Percentiles rank a stretch among this genome's conserved stretches.
Conservation (phyloP, 2,888 invertebrate genomes). For the Lathronympha strigana region DNA sequence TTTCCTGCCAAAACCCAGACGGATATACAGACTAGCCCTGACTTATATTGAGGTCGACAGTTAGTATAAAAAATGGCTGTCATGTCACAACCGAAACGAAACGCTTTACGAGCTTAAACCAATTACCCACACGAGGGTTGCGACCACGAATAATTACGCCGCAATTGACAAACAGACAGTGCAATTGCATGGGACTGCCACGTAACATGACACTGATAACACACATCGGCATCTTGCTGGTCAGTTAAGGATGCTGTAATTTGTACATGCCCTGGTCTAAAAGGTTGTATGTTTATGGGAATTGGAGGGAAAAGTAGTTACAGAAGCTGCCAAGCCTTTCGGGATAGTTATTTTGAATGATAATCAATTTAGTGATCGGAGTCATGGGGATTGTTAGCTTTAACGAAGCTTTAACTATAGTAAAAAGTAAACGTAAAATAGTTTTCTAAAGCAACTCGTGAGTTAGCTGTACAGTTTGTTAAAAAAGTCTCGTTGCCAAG, state of each 20-base stretch:
- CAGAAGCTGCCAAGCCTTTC: too few species aligned
- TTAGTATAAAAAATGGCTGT: background rate
- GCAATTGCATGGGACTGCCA: slow-evolving; percentile 11
- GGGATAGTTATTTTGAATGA: too few species aligned
- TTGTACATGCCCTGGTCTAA: background rate
- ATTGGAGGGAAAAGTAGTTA: background rate
- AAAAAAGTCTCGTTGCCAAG: too few species aligned
- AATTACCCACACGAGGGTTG: slow-evolving; percentile 8
- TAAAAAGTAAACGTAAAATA: too few species aligned
- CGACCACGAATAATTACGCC: slow-evolving; percentile 21
- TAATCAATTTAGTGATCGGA: background rate
- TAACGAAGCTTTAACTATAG: too few species aligned
- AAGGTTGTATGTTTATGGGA: background rate
- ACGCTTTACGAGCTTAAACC: slow-evolving; percentile 21
- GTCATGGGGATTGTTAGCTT: background rate
- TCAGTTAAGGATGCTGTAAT: too few species aligned
- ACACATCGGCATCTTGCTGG: too few species aligned
- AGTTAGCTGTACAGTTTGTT: too few species aligned
- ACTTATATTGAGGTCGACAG: background rate
- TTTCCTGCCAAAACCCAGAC: too few species aligned
- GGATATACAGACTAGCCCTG: too few species aligned
- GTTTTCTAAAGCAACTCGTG: too few species aligned
- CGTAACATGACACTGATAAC: too few species aligned
- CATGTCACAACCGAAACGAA: background rate
- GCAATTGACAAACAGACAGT: slow-evolving; percentile 8